Evolutionary conservation across 2,113 vertebrate genomes (phyloP).

Genomic region (Clarias macrocephalus): DNA sequence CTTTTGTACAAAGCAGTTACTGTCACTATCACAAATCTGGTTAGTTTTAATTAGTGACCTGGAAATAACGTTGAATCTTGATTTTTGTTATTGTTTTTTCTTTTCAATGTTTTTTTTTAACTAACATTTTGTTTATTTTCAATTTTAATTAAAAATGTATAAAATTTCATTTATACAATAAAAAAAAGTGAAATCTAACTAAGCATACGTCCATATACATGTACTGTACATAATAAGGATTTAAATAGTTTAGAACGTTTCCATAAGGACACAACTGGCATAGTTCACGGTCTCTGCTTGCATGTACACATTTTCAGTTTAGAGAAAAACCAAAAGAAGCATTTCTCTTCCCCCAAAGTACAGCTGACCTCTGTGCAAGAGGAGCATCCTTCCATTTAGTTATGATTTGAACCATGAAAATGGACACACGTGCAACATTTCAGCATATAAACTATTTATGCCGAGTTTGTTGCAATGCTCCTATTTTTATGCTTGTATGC

Average conservation of each 20-base stretch:
- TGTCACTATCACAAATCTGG: not conserved
- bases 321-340: not conserved
- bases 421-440: constrained; percentile 47
- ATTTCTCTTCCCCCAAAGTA: not conserved
- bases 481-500: constrained; percentile 3
- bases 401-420: constrained; percentile 46
- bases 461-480: constrained; percentile 22
- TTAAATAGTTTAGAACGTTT: not conserved
- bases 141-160: not conserved
- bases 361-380: constrained; percentile 1
- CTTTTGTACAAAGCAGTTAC: not conserved
- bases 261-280: not conserved
- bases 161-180: too few relatives aligned
- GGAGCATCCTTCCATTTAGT: constrained; percentile 19
- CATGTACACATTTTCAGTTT: constrained; percentile 4
- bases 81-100: not conserved
- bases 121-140: not conserved
- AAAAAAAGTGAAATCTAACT: not conserved
- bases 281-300: not conserved
- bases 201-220: too few relatives aligned
- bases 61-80: not conserved
- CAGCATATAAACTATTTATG: constrained; percentile 46
- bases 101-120: not conserved
- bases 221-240: not conserved
- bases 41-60: not conserved